Base-by-base conservation (phyloP, 2,113 vertebrate genomes). In the Sander lucioperca region DNA sequence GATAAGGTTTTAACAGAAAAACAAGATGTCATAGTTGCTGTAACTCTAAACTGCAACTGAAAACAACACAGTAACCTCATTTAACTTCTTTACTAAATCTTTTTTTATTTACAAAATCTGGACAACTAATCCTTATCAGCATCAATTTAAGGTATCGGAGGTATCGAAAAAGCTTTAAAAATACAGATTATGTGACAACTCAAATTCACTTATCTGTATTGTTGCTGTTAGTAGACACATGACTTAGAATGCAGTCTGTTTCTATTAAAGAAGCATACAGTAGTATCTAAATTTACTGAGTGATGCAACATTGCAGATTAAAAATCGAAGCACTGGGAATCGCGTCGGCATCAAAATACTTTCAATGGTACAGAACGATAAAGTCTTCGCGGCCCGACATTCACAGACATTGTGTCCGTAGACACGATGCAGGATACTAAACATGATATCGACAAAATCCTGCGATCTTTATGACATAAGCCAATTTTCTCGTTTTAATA, bases 281-380 rank as follows among this genome's bases (percentile, higher is more conserved):
- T 45, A 4, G 2, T 15, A 3, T 54, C 1, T 5, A 39, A 74
- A 82, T 69, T 50, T 23, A 50, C 12, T 13, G 16, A 43, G 19
- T 21, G 18, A 73, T 13, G 13, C 66, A 77, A 25, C 25, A 27
- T 53, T 68, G 11, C 14, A 3, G 65, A 86, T 62, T 15, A 48
- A 73, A 80, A 84, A 16, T 82, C 48, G 3, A 77, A 76, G 66
- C 4, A 3, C 6, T 62, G 81, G 30, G 89, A 89, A 90, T 91
- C 72, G 84, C 82, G 82, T 79, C 80, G 0, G 8, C 50, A 56
- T 68, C 19, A 33, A 82, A 87, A 66, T 65, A 48, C 43, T 82
- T 82, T 8, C 16, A 61, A 25, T 77, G 61, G 27, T 90, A 39
- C 23, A 57, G 73, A 75, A 65, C 77, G 59, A 45, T 73, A 5